A percentile compares a stretch with the other conserved stretches of the same genome.
These are phyloP conservation scores for Pristis pectinata DNA, from an alignment of 2,797 vertebrate species.

Conservation along the genomic window DNA sequence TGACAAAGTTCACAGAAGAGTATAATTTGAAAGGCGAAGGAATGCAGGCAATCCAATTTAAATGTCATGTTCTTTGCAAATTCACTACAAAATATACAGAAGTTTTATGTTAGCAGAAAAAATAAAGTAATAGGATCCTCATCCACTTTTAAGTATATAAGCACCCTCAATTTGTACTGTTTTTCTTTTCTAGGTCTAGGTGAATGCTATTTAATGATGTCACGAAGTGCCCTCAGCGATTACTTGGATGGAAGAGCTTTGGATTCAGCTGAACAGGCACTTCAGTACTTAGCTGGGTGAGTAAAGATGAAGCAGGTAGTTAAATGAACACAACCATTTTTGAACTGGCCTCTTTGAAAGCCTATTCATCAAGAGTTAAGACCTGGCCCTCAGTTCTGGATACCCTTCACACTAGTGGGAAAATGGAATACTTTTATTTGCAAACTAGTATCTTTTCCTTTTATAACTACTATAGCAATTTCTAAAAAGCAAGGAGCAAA, in stretches of 20 bases:
- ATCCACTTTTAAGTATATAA: neutral
- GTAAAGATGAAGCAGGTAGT: constrained; percentile 43
- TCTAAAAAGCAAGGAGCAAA: neutral
- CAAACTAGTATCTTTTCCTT: neutral
- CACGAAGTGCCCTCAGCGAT: constrained; percentile 71
- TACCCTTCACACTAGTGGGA: neutral
- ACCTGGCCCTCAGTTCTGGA: neutral
- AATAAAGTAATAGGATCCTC: neutral
- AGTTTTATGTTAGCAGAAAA: neutral
- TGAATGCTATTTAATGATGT: constrained; percentile 81
- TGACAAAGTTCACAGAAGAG: neutral
- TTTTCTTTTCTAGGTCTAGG: constrained; percentile 70
- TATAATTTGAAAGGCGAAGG: neutral
- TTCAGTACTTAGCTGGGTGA: constrained; percentile 80
- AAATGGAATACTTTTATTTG: neutral
- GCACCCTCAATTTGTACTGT: neutral
- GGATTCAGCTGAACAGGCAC: constrained; percentile 73
- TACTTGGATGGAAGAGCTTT: constrained; percentile 82
- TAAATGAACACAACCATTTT: neutral
- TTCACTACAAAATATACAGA: neutral
- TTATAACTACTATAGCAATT: neutral
- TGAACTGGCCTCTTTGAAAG: neutral
- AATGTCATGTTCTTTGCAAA: neutral
- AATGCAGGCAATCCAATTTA: neutral
- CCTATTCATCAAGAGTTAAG: neutral